phyloP scores from a whole-genome alignment of 2,113 vertebrate genomes.

The Centrocercus urophasianus region DNA sequence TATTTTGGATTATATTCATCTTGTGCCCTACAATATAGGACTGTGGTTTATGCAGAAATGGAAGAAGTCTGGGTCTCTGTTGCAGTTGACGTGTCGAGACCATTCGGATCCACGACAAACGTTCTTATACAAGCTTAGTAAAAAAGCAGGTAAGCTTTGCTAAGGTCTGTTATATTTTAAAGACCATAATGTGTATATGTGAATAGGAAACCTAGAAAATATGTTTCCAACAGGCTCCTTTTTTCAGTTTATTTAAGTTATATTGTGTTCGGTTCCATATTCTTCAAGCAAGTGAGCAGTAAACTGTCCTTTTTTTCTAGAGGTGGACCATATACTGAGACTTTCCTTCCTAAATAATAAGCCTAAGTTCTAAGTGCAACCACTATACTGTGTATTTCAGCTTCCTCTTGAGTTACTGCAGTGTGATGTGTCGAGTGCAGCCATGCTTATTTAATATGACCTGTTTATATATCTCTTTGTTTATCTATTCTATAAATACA shows the following conservation, averaged over 20 bases:
- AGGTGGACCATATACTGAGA: neutral
- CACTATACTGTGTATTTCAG: neutral
- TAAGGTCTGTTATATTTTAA: neutral
- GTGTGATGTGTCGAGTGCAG: neutral
- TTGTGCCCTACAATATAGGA: conserved; percentile 79
- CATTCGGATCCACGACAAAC: conserved; percentile 97
- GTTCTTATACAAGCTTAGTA: conserved; percentile 98
- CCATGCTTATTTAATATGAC: neutral
- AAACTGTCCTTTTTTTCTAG: neutral
- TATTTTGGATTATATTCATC: conserved; percentile 18
- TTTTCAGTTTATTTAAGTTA: neutral
- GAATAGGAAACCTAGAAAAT: neutral
- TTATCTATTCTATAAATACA: neutral
- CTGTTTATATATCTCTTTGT: neutral
- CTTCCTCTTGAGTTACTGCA: neutral
- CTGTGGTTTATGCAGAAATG: conserved; percentile 99
- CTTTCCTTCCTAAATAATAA: neutral
- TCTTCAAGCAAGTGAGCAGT: neutral
- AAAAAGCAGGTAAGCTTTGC: conserved; percentile 90
- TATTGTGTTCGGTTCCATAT: neutral
- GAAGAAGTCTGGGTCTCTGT: conserved; percentile 97
- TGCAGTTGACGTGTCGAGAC: conserved; percentile 96
- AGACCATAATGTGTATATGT: neutral
- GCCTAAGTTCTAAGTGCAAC: neutral
- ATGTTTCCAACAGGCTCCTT: neutral